Evolutionary conservation across 2,888 invertebrate species (phyloP), one percentile per base, ranked within the genome.

Genomic region (Ochropleura plecta): DNA sequence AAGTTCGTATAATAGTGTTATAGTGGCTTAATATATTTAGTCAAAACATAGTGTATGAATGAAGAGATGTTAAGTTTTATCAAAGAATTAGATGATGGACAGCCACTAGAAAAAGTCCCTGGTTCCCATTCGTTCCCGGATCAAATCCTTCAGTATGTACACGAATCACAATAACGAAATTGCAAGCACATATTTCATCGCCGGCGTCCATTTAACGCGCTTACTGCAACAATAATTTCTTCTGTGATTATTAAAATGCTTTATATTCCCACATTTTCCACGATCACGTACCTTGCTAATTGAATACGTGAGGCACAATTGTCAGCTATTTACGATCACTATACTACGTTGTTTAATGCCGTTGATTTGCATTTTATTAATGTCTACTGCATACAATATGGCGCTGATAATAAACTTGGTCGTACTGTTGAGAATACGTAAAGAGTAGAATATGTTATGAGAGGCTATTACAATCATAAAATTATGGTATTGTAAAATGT

Each of bases 281-380:
- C 85, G 78, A 89, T 89, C 90, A 91, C 90, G 90, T 91, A 49
- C 86, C 70, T 73, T 76, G 74, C 82, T 92, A 91, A 94, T 93
- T 92, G 91, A 92, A 92, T 91, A 93, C 93, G 92, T 92, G 93
- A 91, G 88, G 84, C 78, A 88, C 86, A 89, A 90, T 92, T 90
- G 90, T 89, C 88, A 89, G 90, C 88, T 89, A 88, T 91, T 93
- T 92, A 92, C 87, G 84, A 89, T 81, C 82, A 83, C 79, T 86
- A 82, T 75, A 82, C 81, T 55, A 85, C 89, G 82, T 88, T 86
- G 84, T 89, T 90, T 90, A 90, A 89, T 89, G 87, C n/a, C 81
- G 85, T 72, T 82, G 89, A 90, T 95, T 94, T 92, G 91, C 93
- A 95, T 94, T 92, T 94, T 92, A 93, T 93, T 91, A 92, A 93